Conservation (phyloP, 2,797 vertebrate species). For the Enteromius argenteus region DNA sequence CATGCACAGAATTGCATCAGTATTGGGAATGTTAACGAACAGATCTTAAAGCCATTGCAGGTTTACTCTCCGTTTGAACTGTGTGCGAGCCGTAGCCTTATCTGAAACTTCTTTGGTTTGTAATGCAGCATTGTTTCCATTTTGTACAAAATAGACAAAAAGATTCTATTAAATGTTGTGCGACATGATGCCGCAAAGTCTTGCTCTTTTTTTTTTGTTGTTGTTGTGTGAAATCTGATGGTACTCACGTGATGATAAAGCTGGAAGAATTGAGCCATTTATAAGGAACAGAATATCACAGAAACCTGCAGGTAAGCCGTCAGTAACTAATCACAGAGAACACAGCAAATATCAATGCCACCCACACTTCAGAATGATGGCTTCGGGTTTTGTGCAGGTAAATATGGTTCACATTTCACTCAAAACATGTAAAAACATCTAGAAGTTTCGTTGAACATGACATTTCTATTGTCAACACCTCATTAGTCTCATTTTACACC, state of each 20-base stretch:
- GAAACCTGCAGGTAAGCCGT: neutral
- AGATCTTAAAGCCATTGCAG: constrained; percentile 69
- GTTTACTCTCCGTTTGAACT: constrained; percentile 65
- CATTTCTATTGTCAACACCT: neutral
- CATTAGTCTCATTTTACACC: neutral
- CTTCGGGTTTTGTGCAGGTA: neutral
- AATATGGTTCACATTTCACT: constrained; percentile 8
- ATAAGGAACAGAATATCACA: neutral
- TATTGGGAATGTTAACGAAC: constrained; percentile 52
- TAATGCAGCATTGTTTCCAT: constrained; percentile 94
- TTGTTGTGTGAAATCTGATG: neutral
- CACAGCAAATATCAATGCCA: neutral
- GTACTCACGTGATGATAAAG: neutral
- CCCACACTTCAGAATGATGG: too few species aligned
- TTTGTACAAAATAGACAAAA: constrained; percentile 97
- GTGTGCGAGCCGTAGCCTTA: constrained; percentile 91
- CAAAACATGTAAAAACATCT: neutral
- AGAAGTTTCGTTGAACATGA: neutral
- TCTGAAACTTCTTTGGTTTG: constrained; percentile 87
- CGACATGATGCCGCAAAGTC: constrained; percentile 73
- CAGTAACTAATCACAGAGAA: neutral
- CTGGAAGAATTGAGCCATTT: neutral
- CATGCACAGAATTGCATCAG: constrained; percentile 41
- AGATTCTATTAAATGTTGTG: constrained; percentile 99
- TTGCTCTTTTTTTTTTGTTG: constrained; percentile 23